Evolutionary conservation across 2,797 vertebrate species (phyloP).

Genomic region (Chelon labrosus): DNA sequence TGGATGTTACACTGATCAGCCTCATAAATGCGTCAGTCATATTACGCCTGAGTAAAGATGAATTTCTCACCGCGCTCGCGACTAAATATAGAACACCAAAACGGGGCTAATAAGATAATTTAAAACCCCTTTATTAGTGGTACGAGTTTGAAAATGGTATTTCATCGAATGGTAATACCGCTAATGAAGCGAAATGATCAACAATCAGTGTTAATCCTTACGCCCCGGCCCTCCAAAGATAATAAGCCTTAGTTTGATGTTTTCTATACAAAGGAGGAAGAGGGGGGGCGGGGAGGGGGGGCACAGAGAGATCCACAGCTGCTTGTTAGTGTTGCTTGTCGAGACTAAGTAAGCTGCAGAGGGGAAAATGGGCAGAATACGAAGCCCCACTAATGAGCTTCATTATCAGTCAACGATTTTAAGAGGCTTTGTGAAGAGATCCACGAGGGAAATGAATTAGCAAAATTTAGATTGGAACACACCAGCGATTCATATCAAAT

Average conservation of each 20-base stretch:
- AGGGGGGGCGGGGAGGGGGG: not conserved
- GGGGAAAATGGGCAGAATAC: slow-evolving; percentile 58
- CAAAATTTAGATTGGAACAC: slow-evolving; percentile 68
- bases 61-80: slow-evolving; percentile 2
- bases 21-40: slow-evolving; percentile 32
- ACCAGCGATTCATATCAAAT: slow-evolving; percentile 57
- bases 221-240: slow-evolving; percentile 23
- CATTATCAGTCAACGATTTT: slow-evolving; percentile 77
- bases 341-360: slow-evolving; percentile 61
- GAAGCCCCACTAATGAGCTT: slow-evolving; percentile 77
- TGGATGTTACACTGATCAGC: slow-evolving; percentile 39
- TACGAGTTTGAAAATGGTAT: slow-evolving; percentile 15
- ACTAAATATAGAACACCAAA: slow-evolving; percentile 7
- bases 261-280: slow-evolving; percentile 22
- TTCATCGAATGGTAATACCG: slow-evolving; percentile 7
- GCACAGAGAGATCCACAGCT: slow-evolving; percentile 45
- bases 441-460: slow-evolving; percentile 65
- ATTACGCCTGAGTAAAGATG: not conserved
- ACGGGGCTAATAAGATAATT: slow-evolving; percentile 11
- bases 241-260: slow-evolving; percentile 45
- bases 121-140: not conserved
- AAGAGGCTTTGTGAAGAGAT: slow-evolving; percentile 75
- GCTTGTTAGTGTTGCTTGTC: slow-evolving; percentile 74
- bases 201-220: slow-evolving; percentile 49
- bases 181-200: slow-evolving; percentile 35